Conservation (phyloP, 1,140 invertebrate genomes). For the Lethrus apterus region DNA sequence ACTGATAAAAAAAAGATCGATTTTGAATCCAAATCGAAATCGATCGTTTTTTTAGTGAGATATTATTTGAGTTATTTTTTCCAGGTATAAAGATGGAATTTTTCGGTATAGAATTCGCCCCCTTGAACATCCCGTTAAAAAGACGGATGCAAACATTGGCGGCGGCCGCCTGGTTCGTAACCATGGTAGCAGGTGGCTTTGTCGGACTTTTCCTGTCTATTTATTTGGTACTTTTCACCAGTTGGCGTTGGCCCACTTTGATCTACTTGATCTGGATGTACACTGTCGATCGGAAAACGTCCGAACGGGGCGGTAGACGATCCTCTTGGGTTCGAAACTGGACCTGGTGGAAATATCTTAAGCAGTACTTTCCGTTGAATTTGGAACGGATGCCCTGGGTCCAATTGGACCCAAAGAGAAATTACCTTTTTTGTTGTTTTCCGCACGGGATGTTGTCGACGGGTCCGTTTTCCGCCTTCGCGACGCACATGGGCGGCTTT, state of each 20-base stretch:
- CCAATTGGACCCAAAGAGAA: slow-evolving; percentile 66
- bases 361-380: slow-evolving; percentile 78
- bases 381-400: slow-evolving; percentile 72
- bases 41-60: too few relatives aligned
- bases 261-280: slow-evolving; percentile 62
- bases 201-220: slow-evolving; percentile 43
- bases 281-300: slow-evolving; percentile 21
- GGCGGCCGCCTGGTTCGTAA: slow-evolving; percentile 59
- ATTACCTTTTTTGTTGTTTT: slow-evolving; percentile 82
- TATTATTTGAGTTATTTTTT: too few relatives aligned
- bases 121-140: slow-evolving; percentile 61
- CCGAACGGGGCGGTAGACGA: slow-evolving; percentile 26
- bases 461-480: slow-evolving; percentile 72
- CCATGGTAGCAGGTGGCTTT: slow-evolving; percentile 56
- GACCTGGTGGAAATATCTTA: slow-evolving; percentile 64
- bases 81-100: slow-evolving; percentile 35
- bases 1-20: too few relatives aligned
- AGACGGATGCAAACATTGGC: slow-evolving; percentile 73
- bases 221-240: slow-evolving; percentile 48
- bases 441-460: slow-evolving; percentile 82
- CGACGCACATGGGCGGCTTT: slow-evolving; percentile 60
- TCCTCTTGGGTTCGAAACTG: slow-evolving; percentile 56
- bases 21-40: too few relatives aligned
- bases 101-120: slow-evolving; percentile 62
- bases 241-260: slow-evolving; percentile 44